These are phyloP conservation scores for Bellardia bayeri DNA, from an alignment of 2,888 invertebrate genomes.

Conservation along the genomic window DNA sequence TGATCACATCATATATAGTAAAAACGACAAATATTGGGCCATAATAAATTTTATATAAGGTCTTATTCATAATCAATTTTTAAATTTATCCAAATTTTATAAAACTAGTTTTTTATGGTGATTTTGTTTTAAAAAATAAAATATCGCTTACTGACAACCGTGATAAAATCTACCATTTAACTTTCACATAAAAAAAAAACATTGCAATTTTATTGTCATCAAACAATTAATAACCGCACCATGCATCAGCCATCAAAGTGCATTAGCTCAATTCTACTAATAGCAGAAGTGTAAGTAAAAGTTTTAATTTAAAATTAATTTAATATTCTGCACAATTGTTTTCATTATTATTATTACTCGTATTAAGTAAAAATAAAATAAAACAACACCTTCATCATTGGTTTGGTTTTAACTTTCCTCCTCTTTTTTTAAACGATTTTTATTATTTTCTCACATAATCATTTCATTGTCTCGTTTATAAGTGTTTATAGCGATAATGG, in stretches of 20 bases:
- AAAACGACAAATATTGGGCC: too few species aligned
- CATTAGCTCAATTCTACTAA: not conserved
- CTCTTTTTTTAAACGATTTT: slow-evolving; percentile 2
- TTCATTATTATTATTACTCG: not conserved
- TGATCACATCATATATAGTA: too few species aligned
- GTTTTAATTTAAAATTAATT: slow-evolving; percentile 5
- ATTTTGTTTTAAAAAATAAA: too few species aligned
- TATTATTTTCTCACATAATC: slow-evolving; percentile 21
- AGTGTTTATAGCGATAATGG: slow-evolving; percentile 56
- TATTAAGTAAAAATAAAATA: not conserved
- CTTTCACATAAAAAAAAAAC: not conserved
- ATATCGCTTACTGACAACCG: too few species aligned
- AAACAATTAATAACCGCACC: not conserved
- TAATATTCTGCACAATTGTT: slow-evolving; percentile 12
- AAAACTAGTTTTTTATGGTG: too few species aligned
- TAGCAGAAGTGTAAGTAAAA: not conserved
- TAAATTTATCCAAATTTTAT: too few species aligned
- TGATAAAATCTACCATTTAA: too few species aligned
- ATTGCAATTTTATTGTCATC: not conserved
- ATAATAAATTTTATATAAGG: too few species aligned
- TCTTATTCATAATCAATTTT: too few species aligned
- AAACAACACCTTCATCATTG: not conserved
- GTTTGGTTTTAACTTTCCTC: not conserved
- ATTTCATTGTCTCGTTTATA: slow-evolving; percentile 52
- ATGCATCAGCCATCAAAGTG: not conserved